A percentile compares a stretch with the other conserved stretches of the same genome.
phyloP scores from a whole-genome alignment of 2,888 invertebrate genomes.

The Melieria omissa region DNA sequence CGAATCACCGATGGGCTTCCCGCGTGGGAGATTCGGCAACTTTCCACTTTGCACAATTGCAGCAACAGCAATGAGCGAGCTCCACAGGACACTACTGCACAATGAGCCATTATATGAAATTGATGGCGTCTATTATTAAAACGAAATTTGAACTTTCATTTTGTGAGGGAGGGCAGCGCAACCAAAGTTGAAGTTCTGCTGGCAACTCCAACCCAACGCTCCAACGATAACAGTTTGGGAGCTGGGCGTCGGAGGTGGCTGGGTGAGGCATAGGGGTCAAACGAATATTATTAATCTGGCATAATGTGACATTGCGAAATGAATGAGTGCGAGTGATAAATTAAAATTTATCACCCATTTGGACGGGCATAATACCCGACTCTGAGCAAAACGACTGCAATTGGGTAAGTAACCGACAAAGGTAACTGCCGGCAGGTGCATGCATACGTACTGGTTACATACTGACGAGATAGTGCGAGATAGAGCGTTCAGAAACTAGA shows the following conservation, averaged over 20 bases:
- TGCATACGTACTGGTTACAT: too few species aligned
- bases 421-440: too few species aligned
- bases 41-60: not conserved
- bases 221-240: not conserved
- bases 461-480: too few species aligned
- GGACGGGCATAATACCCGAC: not conserved
- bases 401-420: too few species aligned
- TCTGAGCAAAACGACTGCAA: too few species aligned
- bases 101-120: conserved; percentile 62
- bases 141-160: conserved; percentile 42
- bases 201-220: not conserved
- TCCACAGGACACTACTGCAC: conserved; percentile 23
- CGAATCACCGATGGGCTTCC: too few species aligned
- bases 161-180: not conserved
- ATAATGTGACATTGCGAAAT: conserved; percentile 18
- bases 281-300: conserved; percentile 25
- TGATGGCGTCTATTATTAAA: conserved; percentile 62
- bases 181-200: not conserved
- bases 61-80: not conserved
- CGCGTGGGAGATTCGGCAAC: too few species aligned
- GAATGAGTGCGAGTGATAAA: conserved; percentile 13
- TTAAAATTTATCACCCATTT: conserved; percentile 19
- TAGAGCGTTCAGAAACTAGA: too few species aligned
- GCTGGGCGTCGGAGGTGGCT: not conserved
- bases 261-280: not conserved